Base-by-base conservation (phyloP, 2,888 invertebrate genomes). In the Zhuqinia jingwanae region DNA sequence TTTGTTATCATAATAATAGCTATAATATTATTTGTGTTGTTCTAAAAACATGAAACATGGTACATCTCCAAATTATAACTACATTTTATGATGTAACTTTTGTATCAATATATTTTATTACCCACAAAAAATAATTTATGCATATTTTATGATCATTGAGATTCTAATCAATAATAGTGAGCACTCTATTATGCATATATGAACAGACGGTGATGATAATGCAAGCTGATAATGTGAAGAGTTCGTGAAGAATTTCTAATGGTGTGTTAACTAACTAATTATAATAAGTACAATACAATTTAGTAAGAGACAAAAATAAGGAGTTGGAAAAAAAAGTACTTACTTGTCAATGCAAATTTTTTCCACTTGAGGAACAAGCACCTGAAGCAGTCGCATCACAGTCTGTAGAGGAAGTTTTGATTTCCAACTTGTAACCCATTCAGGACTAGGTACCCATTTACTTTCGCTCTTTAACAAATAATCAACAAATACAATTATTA, bases 301-400 rank as follows among this genome's bases (percentile, higher is more conserved):
- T n/a, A n/a, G n/a, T n/a, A n/a, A n/a, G n/a, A n/a, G n/a, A n/a
- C n/a, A n/a, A 11, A 47, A 22, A 20, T 30, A 10, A 42, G n/a
- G 30, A 42, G 2, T 50, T n/a, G 53, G 20, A 25, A 25, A 53
- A n/a, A 22, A 45, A 2, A 22, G 10, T 27, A 93, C 95, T 93
- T 92, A 97, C 97, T 98, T 98, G 93, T 99, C 99, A 92, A 99
- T 99, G 93, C 99, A 99, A 91, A 99, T 99, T 94, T 99, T 99
- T 93, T 99, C 99, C 25, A 99, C 99, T 94, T 99, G 99, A 79
- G 99, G 99, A 90, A 99, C 99, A 5, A 99, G 94, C 42, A 99
- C 99, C 93, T 99, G 99, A 90, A 99, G 93, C 92, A 99, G 94
- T 91, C 99, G 94, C 99, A 99, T 99, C 91, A 99, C 99, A 80